Conservation (phyloP, 1,140 invertebrate genomes). For the Zeugodacus cucurbitae region DNA sequence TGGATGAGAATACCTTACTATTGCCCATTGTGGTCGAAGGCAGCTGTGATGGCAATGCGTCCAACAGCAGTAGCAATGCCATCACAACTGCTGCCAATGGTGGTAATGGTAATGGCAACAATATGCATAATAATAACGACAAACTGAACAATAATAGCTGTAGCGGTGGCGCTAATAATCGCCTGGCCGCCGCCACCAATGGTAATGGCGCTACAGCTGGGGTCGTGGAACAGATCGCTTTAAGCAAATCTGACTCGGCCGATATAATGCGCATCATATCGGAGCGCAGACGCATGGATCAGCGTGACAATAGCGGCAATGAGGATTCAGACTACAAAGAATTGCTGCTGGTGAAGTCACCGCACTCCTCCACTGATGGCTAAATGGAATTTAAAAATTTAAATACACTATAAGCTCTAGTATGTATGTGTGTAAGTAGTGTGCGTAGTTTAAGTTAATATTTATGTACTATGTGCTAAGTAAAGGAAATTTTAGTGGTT, state of each 20-base stretch:
- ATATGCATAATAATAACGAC: background rate
- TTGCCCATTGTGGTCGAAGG: slow-evolving; percentile 49
- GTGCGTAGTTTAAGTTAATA: background rate
- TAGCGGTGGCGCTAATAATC: slow-evolving; percentile 21
- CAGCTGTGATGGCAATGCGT: slow-evolving; percentile 31
- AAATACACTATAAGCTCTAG: background rate
- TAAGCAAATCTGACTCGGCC: slow-evolving; percentile 59
- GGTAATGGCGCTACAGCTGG: background rate
- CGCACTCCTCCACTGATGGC: slow-evolving; percentile 60
- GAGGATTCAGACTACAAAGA: slow-evolving; percentile 64
- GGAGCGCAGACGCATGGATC: slow-evolving; percentile 62
- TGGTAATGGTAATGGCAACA: slow-evolving; percentile 14
- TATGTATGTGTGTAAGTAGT: slow-evolving; percentile 40
- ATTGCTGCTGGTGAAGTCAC: slow-evolving; percentile 61
- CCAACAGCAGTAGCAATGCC: background rate
- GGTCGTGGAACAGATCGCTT: slow-evolving; percentile 1
- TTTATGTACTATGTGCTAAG: slow-evolving; percentile 18
- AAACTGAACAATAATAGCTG: background rate
- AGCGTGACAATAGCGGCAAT: slow-evolving; percentile 57
- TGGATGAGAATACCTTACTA: slow-evolving; percentile 62
- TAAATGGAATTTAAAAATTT: slow-evolving; percentile 38
- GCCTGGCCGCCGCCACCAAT: background rate
- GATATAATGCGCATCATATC: slow-evolving; percentile 65
- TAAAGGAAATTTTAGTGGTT: background rate
- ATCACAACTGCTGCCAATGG: background rate